phyloP scores from a whole-genome alignment of 2,888 invertebrate species.

The Lamellibrachia satsuma region DNA sequence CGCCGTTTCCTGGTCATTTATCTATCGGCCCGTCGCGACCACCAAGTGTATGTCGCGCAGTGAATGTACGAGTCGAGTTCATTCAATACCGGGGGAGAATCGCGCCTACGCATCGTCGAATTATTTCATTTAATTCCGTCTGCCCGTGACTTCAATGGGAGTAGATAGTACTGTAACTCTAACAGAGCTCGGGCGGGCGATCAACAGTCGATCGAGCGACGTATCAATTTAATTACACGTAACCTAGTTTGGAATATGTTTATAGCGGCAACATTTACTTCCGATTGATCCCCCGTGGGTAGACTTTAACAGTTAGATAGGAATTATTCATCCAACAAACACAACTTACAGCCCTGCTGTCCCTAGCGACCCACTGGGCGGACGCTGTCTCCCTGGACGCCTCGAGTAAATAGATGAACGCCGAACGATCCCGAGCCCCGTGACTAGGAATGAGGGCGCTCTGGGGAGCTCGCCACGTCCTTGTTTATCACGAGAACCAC shows the following conservation, averaged over 20 bases:
- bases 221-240: not conserved
- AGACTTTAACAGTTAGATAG: not conserved
- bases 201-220: not conserved
- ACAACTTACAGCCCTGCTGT: not conserved
- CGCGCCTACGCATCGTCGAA: not conserved
- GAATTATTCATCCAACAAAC: conserved; percentile 5
- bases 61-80: not conserved
- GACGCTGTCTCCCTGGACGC: not conserved
- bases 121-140: conserved; percentile 3
- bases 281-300: not conserved
- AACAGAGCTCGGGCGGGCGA: not conserved
- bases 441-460: not conserved
- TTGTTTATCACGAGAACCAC: not conserved
- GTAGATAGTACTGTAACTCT: not conserved
- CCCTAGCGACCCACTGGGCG: not conserved
- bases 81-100: not conserved
- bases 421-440: not conserved
- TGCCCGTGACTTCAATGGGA: not conserved
- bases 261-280: not conserved
- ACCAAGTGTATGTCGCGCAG: not conserved
- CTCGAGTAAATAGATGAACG: not conserved
- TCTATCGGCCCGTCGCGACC: not conserved
- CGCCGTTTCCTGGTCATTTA: not conserved
- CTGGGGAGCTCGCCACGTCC: not conserved
- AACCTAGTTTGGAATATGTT: not conserved